Conservation (phyloP, 2,797 vertebrate genomes). For the Acanthopagrus latus region DNA sequence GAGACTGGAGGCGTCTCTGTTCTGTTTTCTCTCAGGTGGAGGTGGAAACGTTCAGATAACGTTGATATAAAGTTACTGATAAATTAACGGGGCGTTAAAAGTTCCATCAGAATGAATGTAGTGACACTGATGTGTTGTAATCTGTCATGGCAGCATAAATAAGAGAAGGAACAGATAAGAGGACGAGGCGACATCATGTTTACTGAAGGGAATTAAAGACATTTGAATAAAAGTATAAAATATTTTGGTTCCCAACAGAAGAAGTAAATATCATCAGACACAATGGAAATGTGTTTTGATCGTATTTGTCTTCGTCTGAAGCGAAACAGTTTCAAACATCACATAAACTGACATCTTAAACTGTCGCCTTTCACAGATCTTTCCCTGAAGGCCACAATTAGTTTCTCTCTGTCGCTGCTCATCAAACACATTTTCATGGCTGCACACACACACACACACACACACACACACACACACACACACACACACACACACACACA, state of each 20-base stretch:
- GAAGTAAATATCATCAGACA: no score
- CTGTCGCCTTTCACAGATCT: background rate
- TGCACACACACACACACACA: no score
- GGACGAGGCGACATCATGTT: background rate
- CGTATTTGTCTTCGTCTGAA: background rate
- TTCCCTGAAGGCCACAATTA: background rate
- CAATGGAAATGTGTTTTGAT: background rate
- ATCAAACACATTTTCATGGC: background rate
- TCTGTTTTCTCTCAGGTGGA: no score
- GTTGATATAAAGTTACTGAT: no score
- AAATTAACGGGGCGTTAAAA: no score
- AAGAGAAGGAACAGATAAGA: background rate
- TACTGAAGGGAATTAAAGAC: background rate
- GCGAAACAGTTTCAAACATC: background rate
- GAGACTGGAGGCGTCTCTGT: no score
- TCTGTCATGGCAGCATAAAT: no score
- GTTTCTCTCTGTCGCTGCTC: constrained; percentile 3
- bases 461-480: background rate
- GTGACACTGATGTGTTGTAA: no score
- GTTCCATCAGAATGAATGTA: no score
- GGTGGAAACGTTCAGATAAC: no score
- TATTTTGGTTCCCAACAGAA: background rate
- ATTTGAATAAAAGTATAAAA: background rate
- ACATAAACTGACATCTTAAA: background rate
- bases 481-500: no score